Base-by-base conservation (phyloP, 1,140 invertebrate genomes). In the Caerostris darwini region DNA sequence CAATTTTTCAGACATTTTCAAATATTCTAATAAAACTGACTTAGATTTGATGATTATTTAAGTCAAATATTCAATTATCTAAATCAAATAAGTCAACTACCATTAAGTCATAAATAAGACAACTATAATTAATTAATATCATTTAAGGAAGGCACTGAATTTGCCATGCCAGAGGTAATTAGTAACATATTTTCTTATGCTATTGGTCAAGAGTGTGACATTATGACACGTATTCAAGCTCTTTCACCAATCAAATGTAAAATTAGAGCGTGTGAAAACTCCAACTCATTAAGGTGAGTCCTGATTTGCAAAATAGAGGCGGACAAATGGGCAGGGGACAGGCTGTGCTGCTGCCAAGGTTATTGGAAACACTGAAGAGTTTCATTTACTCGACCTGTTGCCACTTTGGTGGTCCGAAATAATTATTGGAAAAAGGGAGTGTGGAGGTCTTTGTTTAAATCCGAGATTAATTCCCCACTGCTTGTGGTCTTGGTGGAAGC, bases 301-400 rank as follows among this genome's bases (percentile, higher is more conserved):
- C 71, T 34, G 53, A 12, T 77, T 50, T 77, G 71, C 34, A 50
- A 34, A 53, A 53, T 53, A 12, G 71, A 50, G 4, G 8, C 4
- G 10, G 54, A 56, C 7, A 17, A 54, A 83, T 53, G 34, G 71
- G 19, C 34, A 3, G 53, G 12, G 34, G 71, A 77, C 71, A 34
- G 71, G 71, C 71, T 77, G 50, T 53, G 71, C 71, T 14, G 61
- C 7, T 5, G 12, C 10, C 3, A 34, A 2, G 34, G 71, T 77
- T 77, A 77, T 77, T 77, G 71, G 71, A 77, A 77, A 77, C 69
- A 77, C 34, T 34, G 69, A 19, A 8, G 34, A 77, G 71, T 77
- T 90, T 71, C 88, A 90, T 90, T 90, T 57, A 71, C 54, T 56
- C 64, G 57, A 90, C 67, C 88, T 90, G 88, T 90, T 90, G 88